phyloP scores from a whole-genome alignment of 2,888 invertebrate species.

The Trissolcus brochymenae region DNA sequence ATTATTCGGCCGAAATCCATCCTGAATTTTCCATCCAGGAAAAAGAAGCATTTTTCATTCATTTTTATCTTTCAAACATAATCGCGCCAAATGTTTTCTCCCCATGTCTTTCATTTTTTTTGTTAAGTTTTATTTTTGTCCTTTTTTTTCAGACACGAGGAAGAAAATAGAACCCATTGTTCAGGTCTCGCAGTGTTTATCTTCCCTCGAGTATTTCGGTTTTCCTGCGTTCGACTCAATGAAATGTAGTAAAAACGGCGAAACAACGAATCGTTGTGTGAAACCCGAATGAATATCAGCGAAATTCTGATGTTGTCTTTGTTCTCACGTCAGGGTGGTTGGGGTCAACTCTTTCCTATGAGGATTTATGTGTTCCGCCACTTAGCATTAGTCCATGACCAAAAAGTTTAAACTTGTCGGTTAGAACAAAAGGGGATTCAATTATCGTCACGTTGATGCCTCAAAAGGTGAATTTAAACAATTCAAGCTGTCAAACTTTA shows the following conservation, averaged over 20 bases:
- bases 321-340: slow-evolving; percentile 32
- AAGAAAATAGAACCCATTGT: slow-evolving; percentile 54
- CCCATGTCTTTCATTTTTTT: neutral
- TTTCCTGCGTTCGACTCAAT: slow-evolving; percentile 43
- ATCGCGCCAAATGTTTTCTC: neutral
- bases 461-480: no score
- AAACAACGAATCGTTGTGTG: slow-evolving; percentile 38
- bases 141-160: slow-evolving; percentile 25
- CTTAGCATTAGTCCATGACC: neutral
- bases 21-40: no score
- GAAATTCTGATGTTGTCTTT: slow-evolving; percentile 50
- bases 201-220: slow-evolving; percentile 22
- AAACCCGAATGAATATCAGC: slow-evolving; percentile 45
- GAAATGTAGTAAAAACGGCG: slow-evolving; percentile 44
- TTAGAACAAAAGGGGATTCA: no score
- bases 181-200: slow-evolving; percentile 34
- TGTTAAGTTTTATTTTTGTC: slow-evolving; percentile 7
- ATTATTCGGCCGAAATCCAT: no score
- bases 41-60: no score
- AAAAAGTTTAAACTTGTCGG: no score
- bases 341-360: slow-evolving; percentile 21
- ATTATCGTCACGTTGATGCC: no score
- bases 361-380: slow-evolving; percentile 19
- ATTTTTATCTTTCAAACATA: no score
- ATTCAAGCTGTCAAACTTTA: no score